Evolutionary conservation across 2,888 invertebrate genomes (phyloP), one percentile per base, ranked within the genome.

Genomic region (Lysandra coridon): DNA sequence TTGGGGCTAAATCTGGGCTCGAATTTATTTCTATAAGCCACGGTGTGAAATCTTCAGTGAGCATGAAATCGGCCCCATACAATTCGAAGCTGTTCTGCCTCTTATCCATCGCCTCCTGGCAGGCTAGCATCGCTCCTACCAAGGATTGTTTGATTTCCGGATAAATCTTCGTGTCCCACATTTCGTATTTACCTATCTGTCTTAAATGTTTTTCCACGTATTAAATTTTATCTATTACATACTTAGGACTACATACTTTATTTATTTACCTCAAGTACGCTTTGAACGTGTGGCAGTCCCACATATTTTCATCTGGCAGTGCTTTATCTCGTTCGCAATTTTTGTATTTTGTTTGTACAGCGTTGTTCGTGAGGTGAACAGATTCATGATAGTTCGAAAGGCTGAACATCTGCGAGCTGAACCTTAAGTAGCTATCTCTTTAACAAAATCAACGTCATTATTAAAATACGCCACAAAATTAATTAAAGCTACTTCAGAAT

Each of bases 11-110:
- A 91, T 98, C 98, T 0, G 99, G 99, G 90, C 98, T 98, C 10
- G 98, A 98, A 89, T 99, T 99, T 83, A 99, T 98, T 91, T 99
- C 99, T 83, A 99, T 97, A 2, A 99, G 95, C 98, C 98, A 99
- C 0, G 98, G 98, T 53, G 96, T 96, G 84, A 97, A 97, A 85
- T 97, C 97, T 80, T 98, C 97, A 75, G 97, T 97, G 80, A 99
- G 92, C 97, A 99, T 98, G 87, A 99, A 99, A 91, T 99, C 99
- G 0, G 99, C 99, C 23, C 99, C 99, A 85, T 98, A 99, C 37
- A 99, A 91, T 90, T 99, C 98, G 91, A 98, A 99, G 79, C 98
- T 98, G 84, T 98, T 98, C 85, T 93, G 94, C 78, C 97, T 91
- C 69, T 97, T 95, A 85, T 97, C 97, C 97, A 98, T 97, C 12